A percentile compares a stretch with the other conserved stretches of the same genome.
phyloP scores from a whole-genome alignment of 2,113 vertebrate genomes.

The Ailurus styani region DNA sequence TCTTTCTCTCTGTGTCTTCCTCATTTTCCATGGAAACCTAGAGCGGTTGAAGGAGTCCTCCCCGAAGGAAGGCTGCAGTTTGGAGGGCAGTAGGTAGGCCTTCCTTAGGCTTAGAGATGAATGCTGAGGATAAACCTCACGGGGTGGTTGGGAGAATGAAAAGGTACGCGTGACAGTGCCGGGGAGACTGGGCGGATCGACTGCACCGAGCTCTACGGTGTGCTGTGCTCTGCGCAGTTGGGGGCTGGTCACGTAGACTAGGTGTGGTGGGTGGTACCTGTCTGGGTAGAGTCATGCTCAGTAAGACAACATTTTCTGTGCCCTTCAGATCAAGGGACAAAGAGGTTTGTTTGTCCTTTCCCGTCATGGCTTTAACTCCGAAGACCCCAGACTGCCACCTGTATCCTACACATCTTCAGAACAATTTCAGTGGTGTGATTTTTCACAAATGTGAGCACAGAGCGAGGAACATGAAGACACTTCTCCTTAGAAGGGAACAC shows the following conservation, averaged over 20 bases:
- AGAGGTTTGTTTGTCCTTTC: neutral
- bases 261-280: too few species aligned
- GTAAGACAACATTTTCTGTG: too few species aligned
- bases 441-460: neutral
- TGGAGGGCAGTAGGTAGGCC: neutral
- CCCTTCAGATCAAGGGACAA: neutral
- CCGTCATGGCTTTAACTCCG: neutral
- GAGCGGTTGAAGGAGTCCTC: neutral
- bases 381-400: neutral
- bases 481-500: neutral
- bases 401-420: neutral
- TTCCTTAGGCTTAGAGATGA: neutral
- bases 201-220: neutral
- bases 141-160: neutral
- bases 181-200: neutral
- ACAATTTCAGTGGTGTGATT: neutral
- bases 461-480: neutral
- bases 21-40: neutral
- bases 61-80: neutral
- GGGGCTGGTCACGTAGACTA: neutral
- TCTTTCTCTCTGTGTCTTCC: neutral
- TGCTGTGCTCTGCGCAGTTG: neutral
- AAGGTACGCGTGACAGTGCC: too few species aligned
- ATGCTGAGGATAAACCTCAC: neutral
- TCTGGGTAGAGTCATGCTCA: neutral